Percentiles rank a stretch among this genome's conserved stretches.
These are phyloP conservation scores for Zhengitettix transpicula DNA, from an alignment of 2,888 invertebrate genomes.

Conservation along the genomic window DNA sequence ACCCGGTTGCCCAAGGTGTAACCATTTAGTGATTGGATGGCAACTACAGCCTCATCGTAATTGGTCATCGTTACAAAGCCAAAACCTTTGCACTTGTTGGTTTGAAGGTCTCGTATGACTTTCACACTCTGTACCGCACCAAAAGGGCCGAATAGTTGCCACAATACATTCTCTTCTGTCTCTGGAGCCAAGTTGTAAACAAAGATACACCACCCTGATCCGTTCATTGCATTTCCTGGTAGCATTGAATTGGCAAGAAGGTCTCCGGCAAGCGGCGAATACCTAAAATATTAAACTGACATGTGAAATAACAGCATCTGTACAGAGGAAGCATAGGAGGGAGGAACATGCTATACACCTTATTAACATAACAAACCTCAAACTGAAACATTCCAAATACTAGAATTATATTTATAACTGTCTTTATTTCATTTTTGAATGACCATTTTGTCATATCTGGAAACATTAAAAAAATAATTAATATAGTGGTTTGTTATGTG, in stretches of 20 bases:
- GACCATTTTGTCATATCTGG: no score
- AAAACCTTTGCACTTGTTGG: conserved; percentile 96
- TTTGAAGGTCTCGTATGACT: conserved; percentile 87
- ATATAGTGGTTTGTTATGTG: no score
- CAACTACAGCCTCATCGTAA: conserved; percentile 91
- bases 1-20: conserved; percentile 90
- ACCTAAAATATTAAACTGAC: conserved; percentile 30
- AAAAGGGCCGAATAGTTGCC: conserved; percentile 93
- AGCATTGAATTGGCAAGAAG: conserved; percentile 61
- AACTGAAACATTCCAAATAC: background rate
- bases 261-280: conserved; percentile 70
- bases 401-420: background rate
- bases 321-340: background rate
- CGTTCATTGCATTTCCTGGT: conserved; percentile 71
- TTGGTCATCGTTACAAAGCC: conserved; percentile 98
- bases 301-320: conserved; percentile 3
- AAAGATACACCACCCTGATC: conserved; percentile 84
- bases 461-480: no score
- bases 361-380: background rate
- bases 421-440: no score
- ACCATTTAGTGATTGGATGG: conserved; percentile 91
- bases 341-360: background rate
- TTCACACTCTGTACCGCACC: conserved; percentile 95
- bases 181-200: conserved; percentile 86
- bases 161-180: conserved; percentile 78